Conservation (phyloP, 2,797 vertebrate genomes). For the Rhinatrema bivittatum region DNA sequence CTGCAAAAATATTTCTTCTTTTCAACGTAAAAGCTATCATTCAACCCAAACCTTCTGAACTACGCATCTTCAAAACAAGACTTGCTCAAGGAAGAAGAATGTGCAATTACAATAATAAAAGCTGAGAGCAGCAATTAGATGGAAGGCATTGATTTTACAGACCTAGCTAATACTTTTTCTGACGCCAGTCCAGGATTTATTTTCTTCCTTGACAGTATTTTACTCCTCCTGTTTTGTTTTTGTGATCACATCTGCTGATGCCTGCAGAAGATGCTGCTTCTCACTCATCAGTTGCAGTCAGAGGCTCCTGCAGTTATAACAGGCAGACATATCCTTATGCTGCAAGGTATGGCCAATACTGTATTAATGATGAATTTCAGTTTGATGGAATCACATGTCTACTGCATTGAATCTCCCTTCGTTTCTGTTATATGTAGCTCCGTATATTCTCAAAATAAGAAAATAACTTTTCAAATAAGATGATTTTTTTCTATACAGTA, state of each 20-base stretch:
- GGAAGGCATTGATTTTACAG: slow-evolving; percentile 16
- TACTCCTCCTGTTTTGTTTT: slow-evolving; percentile 38
- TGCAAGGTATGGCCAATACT: too few relatives aligned
- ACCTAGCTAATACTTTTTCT: slow-evolving; percentile 17
- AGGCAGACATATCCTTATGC: slow-evolving; percentile 3
- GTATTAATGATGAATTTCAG: too few relatives aligned
- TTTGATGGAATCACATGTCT: too few relatives aligned
- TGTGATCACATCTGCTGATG: slow-evolving; percentile 28
- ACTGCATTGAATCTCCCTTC: too few relatives aligned
- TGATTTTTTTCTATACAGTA: too few relatives aligned
- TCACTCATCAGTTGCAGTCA: not conserved
- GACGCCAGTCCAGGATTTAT: slow-evolving; percentile 18
- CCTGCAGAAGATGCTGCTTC: slow-evolving; percentile 25
- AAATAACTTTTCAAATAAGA: too few relatives aligned
- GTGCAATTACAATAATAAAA: not conserved
- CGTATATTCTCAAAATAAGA: too few relatives aligned
- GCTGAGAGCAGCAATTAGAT: slow-evolving; percentile 15
- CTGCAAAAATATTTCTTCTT: too few relatives aligned
- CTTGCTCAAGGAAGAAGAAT: not conserved
- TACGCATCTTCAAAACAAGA: too few relatives aligned
- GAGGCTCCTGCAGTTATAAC: not conserved
- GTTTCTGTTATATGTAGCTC: too few relatives aligned
- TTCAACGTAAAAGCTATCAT: too few relatives aligned
- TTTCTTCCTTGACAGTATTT: slow-evolving; percentile 16
- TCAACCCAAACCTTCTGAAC: too few relatives aligned